phyloP scores from a whole-genome alignment of 2,113 vertebrate species.

The Rana temporaria region DNA sequence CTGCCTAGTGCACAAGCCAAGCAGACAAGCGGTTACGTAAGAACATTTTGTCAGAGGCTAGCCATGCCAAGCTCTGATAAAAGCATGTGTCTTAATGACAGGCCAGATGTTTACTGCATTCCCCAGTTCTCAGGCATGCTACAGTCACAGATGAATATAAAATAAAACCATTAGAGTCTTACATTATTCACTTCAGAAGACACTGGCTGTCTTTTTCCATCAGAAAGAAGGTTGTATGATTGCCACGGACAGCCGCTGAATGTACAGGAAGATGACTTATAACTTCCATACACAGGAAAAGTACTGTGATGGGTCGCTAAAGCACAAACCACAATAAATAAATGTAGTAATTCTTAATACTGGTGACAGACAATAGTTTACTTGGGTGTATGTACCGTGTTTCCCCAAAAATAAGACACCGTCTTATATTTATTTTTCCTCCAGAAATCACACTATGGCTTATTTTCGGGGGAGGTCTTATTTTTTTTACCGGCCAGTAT shows the following conservation, averaged over 20 bases:
- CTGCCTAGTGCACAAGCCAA: conserved; percentile 14
- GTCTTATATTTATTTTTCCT: no score
- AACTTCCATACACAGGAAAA: background rate
- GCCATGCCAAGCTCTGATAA: conserved; percentile 49
- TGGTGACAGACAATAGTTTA: background rate
- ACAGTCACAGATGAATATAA: background rate
- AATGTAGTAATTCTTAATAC: background rate
- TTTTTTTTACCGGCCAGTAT: no score
- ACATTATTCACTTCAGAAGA: background rate
- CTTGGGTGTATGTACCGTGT: no score
- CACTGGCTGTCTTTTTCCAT: background rate
- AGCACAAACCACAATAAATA: background rate
- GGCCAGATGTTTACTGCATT: conserved; percentile 27
- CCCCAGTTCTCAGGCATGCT: background rate
- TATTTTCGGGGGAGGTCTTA: no score
- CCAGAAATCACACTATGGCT: no score
- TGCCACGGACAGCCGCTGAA: background rate
- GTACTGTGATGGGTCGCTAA: background rate
- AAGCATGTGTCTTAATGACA: conserved; percentile 49
- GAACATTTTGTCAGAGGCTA: conserved; percentile 46
- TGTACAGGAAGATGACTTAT: background rate
- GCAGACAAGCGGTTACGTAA: conserved; percentile 65
- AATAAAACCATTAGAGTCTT: background rate
- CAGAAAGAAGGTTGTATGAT: background rate
- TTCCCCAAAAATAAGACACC: no score